phyloP scores from a whole-genome alignment of 2,797 vertebrate genomes.

The Falco peregrinus region DNA sequence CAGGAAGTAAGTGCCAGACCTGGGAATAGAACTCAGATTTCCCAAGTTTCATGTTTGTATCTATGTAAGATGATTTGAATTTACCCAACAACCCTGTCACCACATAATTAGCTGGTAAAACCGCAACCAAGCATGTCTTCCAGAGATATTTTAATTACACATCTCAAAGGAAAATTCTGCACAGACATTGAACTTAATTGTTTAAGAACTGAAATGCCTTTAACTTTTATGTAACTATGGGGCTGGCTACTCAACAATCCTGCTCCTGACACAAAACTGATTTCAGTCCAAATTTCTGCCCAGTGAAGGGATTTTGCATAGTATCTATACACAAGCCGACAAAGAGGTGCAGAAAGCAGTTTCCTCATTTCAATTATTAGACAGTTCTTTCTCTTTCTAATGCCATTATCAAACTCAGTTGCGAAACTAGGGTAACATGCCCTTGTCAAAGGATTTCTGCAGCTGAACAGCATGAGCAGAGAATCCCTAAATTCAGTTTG shows the following conservation, averaged over 20 bases:
- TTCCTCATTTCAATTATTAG: constrained; percentile 2
- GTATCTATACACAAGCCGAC: neutral
- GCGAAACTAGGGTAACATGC: constrained; percentile 13
- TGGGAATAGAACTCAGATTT: neutral
- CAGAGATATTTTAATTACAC: neutral
- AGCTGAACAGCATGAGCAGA: neutral
- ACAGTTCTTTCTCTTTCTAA: neutral
- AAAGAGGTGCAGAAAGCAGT: neutral
- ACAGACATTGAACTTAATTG: neutral
- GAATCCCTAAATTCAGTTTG: neutral
- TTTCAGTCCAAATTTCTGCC: neutral
- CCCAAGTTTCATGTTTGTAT: neutral
- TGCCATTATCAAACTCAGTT: neutral
- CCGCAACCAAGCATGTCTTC: neutral
- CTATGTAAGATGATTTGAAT: neutral
- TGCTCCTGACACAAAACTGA: neutral
- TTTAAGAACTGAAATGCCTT: neutral
- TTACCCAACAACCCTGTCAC: neutral
- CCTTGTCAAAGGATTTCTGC: constrained; percentile 20
- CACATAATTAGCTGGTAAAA: neutral
- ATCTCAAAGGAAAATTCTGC: neutral
- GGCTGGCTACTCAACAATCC: neutral
- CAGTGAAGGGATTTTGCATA: neutral
- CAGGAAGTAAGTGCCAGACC: neutral
- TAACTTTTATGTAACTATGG: neutral